A percentile compares a stretch with the other conserved stretches of the same genome.
phyloP scores from a whole-genome alignment of 2,888 invertebrate species.

The Apodemia mormo region DNA sequence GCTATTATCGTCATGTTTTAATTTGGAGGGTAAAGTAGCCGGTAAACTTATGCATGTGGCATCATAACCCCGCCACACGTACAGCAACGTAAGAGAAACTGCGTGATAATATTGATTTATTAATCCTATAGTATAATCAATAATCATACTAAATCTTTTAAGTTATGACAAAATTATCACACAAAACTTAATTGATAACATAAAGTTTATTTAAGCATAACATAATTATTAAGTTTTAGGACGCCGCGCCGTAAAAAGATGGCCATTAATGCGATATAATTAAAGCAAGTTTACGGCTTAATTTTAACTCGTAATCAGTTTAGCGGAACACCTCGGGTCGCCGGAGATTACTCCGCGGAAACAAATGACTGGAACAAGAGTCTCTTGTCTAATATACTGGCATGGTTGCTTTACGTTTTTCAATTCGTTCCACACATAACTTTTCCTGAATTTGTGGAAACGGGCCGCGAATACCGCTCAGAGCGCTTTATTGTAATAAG shows the following conservation, averaged over 20 bases:
- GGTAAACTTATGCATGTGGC: no score
- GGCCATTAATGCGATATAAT: conserved; percentile 64
- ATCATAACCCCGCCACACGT: no score
- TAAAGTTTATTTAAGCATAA: conserved; percentile 26
- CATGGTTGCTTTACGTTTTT: conserved; percentile 41
- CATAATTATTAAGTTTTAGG: conserved; percentile 24
- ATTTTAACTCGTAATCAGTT: conserved; percentile 78
- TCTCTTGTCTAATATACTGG: conserved; percentile 42
- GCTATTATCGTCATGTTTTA: no score
- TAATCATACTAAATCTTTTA: no score
- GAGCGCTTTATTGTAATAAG: conserved; percentile 37
- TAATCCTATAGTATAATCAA: no score
- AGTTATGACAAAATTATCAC: background rate
- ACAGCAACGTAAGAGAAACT: no score
- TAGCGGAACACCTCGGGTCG: conserved; percentile 58
- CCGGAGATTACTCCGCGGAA: conserved; percentile 60
- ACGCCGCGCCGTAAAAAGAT: conserved; percentile 25
- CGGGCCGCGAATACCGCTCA: conserved; percentile 29
- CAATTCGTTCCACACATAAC: conserved; percentile 40
- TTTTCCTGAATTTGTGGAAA: conserved; percentile 39
- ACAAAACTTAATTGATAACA: conserved; percentile 23
- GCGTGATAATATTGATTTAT: no score
- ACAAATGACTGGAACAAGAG: conserved; percentile 60
- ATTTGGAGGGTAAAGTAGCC: no score
- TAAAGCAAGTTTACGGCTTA: conserved; percentile 76